Base-by-base conservation (phyloP, 2,797 vertebrate species). In the Eulemur mongoz region DNA sequence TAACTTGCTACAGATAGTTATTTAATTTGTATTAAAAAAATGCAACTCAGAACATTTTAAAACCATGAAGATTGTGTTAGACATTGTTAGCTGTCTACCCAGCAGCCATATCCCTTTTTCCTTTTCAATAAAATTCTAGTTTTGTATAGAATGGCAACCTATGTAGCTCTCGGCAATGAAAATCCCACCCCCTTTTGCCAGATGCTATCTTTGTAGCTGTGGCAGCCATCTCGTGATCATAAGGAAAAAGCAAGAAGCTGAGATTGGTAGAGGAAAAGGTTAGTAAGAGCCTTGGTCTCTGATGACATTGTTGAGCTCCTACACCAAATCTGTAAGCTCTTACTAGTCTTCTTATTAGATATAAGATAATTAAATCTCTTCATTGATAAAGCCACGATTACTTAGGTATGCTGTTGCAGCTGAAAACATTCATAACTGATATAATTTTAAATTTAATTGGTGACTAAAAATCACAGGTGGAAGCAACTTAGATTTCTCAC, bases 21-120 rank as follows among this genome's bases (percentile, higher is more conserved):
- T 76, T 76, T 93, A 54, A 73, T 75, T 70, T 88, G 38, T 11
- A 65, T 95, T 89, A 48, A 18, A 85, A 96, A 96, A 90, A 65
- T 59, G 70, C 25, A 93, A 32, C 17, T 50, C 50, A 75, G 30
- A 89, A 38, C 38, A 91, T 93, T 61, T 95, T 89, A 32, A 82
- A 95, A 92, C 75, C 73, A 79, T 73, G 30, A 40, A 85, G 35
- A 40, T 63, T 63, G 2, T 30, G 23, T 76, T 84, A 81, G 54
- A 50, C 10, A 69, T 23, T 86, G 63, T 91, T 78, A 81, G 32
- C 40, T 87, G 23, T 35, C 52, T 72, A 30, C 35, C 10, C 10
- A 80, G 17, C 5, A 92, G n/a, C 54, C 25, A 50, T 8, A 32
- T 4, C 8, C 15, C 12, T 92, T 72, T 20, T 69, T 72, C 20